These are phyloP conservation scores for Sus cebifrons DNA, from an alignment of 2,797 vertebrate genomes.

Conservation along the genomic window DNA sequence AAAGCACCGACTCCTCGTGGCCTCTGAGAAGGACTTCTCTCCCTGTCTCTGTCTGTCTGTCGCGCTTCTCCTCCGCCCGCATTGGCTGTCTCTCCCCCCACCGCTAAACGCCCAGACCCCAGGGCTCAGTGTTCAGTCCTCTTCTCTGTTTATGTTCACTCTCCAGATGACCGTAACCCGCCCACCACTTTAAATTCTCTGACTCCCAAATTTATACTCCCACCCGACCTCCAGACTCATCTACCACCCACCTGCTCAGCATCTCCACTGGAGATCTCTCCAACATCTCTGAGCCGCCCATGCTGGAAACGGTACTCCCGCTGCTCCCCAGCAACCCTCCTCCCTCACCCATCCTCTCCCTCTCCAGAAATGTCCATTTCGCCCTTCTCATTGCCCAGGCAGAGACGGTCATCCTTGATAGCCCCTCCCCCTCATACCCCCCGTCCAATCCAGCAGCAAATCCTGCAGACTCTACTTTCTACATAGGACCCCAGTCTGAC, in stretches of 20 bases:
- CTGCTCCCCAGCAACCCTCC: neutral
- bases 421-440: neutral
- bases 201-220: neutral
- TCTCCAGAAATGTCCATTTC: neutral
- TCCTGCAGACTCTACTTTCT: neutral
- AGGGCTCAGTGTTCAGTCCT: neutral
- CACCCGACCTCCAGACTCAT: neutral
- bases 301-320: neutral
- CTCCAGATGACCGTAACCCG: neutral
- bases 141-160: neutral
- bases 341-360: neutral
- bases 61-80: rapidly evolving
- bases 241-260: neutral
- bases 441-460: neutral
- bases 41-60: neutral
- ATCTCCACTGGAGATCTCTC: neutral
- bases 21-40: neutral
- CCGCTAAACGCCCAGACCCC: neutral
- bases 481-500: neutral
- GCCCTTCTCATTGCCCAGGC: neutral
- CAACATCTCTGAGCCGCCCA: neutral
- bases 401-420: neutral
- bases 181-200: neutral
- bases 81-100: neutral
- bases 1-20: neutral